Base-by-base conservation (phyloP, 2,113 vertebrate species). In the Pollachius pollachius region DNA sequence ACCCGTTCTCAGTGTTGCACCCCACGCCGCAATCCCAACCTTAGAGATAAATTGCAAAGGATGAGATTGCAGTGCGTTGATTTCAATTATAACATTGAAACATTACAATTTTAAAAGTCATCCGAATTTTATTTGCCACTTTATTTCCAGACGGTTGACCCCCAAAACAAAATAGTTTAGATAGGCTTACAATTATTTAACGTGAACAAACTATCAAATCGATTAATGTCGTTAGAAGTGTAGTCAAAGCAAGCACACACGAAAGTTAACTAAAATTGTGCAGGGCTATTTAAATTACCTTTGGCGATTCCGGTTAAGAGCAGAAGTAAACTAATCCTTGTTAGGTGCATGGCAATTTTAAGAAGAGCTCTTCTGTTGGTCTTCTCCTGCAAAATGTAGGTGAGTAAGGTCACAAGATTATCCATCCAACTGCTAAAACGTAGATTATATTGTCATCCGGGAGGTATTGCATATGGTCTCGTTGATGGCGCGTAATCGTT, bases 1-100 rank as follows among this genome's bases (percentile, higher is more conserved):
- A 92, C 74, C 96, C 96, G 76, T 94, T 94, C 74, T 92, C 83
- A 65, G 90, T 90, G 85, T 93, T 93, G 81, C 97, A 99, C 73
- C 90, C 91, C 16, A 87, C 85, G 64, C 76, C 88, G 85, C 97
- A 98, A 64, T 88, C 93, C 89, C 92, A 77, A 2, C 92, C 95
- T 96, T 57, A 27, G 3, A 58, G 41, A 48, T 13, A 48, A 7
- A 48, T 48, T 48, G 12, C 12, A 48, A 1, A 48, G 8, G 8
- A 13, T 48, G 41, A 58, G 9, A 48, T 48, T 48, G 41, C 1
- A 48, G 41, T 2, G 41, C 41, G 12, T 48, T 12, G 41, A 48
- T 13, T 48, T 9, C 41, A 9, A 48, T 48, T 48, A 9, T 11
- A 12, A 12, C 41, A 48, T 48, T 48, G 2, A 48, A 48, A 48